phyloP scores from a whole-genome alignment of 2,797 vertebrate species.

The Sebastes cheni region DNA sequence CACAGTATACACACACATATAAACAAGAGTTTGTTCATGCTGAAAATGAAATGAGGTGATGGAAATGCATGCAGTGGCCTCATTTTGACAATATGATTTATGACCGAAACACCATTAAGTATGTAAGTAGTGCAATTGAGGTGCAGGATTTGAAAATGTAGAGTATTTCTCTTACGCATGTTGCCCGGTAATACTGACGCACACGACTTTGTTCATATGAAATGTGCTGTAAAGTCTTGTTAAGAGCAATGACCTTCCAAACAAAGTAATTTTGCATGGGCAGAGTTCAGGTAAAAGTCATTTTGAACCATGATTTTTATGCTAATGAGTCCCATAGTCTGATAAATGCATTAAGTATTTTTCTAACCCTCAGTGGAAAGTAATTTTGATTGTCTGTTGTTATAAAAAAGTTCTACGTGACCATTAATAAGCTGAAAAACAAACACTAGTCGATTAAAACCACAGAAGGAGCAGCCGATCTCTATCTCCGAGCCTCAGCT shows the following conservation, averaged over 20 bases:
- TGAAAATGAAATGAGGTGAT: conserved; percentile 31
- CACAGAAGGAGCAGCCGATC: conserved; percentile 26
- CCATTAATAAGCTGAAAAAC: conserved; percentile 32
- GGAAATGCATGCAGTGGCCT: conserved; percentile 40
- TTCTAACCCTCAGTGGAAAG: background rate
- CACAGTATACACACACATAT: background rate
- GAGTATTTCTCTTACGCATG: background rate
- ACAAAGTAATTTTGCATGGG: background rate
- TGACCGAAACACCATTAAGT: conserved; percentile 30
- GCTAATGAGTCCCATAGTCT: background rate
- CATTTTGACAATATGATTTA: conserved; percentile 44
- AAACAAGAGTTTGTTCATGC: conserved; percentile 37
- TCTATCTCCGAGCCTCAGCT: conserved; percentile 28
- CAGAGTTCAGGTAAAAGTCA: background rate
- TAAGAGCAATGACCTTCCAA: background rate
- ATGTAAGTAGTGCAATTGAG: conserved; percentile 1
- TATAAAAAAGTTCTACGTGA: conserved; percentile 14
- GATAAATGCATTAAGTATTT: conserved; percentile 8
- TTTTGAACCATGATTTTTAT: background rate
- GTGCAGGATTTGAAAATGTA: background rate
- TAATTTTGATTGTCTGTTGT: background rate
- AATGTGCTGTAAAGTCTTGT: conserved; percentile 4
- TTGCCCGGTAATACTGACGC: background rate
- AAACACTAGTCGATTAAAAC: conserved; percentile 27
- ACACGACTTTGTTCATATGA: background rate